Percentiles rank a stretch among this genome's conserved stretches.
Conservation (phyloP, 1,140 invertebrate species). For the Drosophila funebris region DNA sequence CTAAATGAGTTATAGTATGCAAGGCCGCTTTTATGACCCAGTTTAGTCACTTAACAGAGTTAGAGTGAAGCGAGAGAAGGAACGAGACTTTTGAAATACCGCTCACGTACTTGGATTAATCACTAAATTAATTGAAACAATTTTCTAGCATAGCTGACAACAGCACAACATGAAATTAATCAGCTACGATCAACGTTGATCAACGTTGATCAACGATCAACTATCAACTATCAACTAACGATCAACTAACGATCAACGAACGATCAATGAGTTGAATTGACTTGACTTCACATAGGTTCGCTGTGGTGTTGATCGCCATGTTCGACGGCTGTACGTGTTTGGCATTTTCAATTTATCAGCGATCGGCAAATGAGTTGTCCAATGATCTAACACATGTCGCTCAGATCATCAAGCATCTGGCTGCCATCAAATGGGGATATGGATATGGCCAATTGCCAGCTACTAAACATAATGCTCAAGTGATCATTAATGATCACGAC, state of each 20-base stretch:
- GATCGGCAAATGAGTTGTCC: slow-evolving; percentile 73
- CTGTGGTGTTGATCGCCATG: slow-evolving; percentile 74
- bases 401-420: slow-evolving; percentile 56
- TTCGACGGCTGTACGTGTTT: slow-evolving; percentile 70
- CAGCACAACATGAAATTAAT: slow-evolving; percentile 69
- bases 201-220: slow-evolving; percentile 29
- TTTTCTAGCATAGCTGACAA: slow-evolving; percentile 72
- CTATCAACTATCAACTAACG: slow-evolving; percentile 31
- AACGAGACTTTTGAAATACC: slow-evolving; percentile 40
- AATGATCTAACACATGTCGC: slow-evolving; percentile 71
- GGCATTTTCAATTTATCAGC: slow-evolving; percentile 57
- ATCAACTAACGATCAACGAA: slow-evolving; percentile 2
- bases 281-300: not conserved
- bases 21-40: slow-evolving; percentile 60
- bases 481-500: slow-evolving; percentile 49
- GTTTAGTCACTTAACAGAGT: slow-evolving; percentile 49
- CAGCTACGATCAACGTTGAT: slow-evolving; percentile 53
- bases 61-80: not conserved
- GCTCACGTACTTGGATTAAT: slow-evolving; percentile 76
- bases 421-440: not conserved
- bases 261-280: slow-evolving; percentile 36
- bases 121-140: slow-evolving; percentile 81
- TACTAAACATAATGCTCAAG: slow-evolving; percentile 53
- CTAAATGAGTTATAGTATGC: slow-evolving; percentile 61
- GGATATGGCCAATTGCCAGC: slow-evolving; percentile 64